Conservation (phyloP, 2,797 vertebrate species). For the Anomalospiza imberbis region DNA sequence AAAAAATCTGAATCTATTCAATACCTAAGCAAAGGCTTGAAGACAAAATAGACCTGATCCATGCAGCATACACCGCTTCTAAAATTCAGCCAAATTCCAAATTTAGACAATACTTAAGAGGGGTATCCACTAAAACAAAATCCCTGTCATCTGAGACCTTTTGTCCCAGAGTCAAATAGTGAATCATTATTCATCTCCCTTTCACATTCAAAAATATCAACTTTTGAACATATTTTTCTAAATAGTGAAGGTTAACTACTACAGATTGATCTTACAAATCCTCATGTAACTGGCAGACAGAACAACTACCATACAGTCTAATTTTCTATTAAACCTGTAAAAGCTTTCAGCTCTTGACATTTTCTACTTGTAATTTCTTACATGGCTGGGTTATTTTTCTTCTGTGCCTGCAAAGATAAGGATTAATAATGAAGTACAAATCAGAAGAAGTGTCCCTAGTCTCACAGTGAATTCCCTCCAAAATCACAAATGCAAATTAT, state of each 20-base stretch:
- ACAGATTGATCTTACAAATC: not conserved
- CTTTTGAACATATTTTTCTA: not conserved
- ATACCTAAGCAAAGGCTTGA: not conserved
- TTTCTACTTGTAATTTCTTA: not conserved
- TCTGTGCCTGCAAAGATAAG: not conserved
- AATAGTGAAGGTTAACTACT: not conserved
- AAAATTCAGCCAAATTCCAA: not conserved
- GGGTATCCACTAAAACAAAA: not conserved
- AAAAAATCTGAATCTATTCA: not conserved
- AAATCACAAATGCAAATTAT: not conserved
- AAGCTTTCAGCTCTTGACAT: not conserved
- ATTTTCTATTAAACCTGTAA: not conserved
- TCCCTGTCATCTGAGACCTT: not conserved
- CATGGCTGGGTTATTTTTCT: not conserved
- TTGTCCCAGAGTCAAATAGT: not conserved
- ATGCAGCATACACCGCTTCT: not conserved
- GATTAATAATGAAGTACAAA: not conserved
- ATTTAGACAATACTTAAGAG: not conserved
- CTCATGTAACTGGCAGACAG: not conserved
- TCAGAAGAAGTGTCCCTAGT: not conserved
- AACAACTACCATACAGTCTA: not conserved
- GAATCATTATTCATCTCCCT: not conserved
- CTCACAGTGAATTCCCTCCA: not conserved
- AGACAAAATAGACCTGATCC: not conserved
- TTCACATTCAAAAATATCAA: not conserved